A percentile compares a stretch with the other conserved stretches of the same genome.
Evolutionary conservation across 1,140 invertebrate genomes (phyloP).

Genomic region (Hyposmocoma kahamanoa): DNA sequence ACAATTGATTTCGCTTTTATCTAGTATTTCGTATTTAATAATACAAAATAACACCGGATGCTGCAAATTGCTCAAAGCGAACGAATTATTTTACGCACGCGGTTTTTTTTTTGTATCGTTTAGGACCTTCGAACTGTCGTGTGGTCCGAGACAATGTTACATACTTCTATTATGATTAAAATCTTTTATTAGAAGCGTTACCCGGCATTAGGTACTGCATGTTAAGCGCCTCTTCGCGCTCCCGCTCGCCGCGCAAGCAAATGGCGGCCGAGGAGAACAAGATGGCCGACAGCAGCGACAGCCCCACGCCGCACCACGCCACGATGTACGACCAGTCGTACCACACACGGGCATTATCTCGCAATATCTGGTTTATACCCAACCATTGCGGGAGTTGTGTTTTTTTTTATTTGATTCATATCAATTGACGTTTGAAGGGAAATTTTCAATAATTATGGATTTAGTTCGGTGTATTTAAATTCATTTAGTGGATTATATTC

Average conservation of each 20-base stretch:
- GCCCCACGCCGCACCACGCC: slow-evolving; percentile 94
- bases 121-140: no score
- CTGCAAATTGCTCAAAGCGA: no score
- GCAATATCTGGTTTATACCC: slow-evolving; percentile 83
- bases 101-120: no score
- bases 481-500: slow-evolving; percentile 13
- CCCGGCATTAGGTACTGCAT: slow-evolving; percentile 98
- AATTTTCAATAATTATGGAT: slow-evolving; percentile 10
- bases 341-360: slow-evolving; percentile 87
- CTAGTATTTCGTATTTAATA: no score
- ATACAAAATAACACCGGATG: no score
- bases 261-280: slow-evolving; percentile 94
- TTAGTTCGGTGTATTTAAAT: slow-evolving; percentile 12
- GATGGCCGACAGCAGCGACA: slow-evolving; percentile 90
- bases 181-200: no score
- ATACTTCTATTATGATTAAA: no score
- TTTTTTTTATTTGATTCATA: slow-evolving; percentile 8
- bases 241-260: slow-evolving; percentile 92
- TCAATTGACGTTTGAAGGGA: no score
- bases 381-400: not conserved
- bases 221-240: slow-evolving; percentile 95
- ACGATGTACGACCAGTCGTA: slow-evolving; percentile 98
- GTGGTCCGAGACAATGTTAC: no score
- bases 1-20: no score
- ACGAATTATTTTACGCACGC: no score